Base-by-base conservation (phyloP, 2,113 vertebrate genomes). In the Rhinichthys klamathensis region DNA sequence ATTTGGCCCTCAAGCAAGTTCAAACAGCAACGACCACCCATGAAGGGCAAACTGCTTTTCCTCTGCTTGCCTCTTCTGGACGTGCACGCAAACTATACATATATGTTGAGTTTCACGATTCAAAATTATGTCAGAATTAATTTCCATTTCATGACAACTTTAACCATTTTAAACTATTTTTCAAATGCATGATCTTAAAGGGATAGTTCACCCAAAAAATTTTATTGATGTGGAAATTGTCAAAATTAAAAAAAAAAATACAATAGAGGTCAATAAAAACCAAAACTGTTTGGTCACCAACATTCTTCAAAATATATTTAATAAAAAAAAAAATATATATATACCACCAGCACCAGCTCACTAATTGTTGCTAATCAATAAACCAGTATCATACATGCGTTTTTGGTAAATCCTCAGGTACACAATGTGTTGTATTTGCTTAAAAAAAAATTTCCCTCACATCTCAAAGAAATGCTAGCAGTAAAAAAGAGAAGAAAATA, bases 21-120 rank as follows among this genome's bases (percentile, higher is more conserved):
- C 25, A 84, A 90, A 91, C 70, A 78, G 38, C 30, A 23, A 35
- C 32, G 93, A 90, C 91, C 91, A 91, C 91, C 89, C 87, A 91
- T 49, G 75, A 89, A 90, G 90, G 90, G 87, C 83, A 87, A 80
- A 91, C 89, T 86, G 67, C 41, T 72, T 85, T 75, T 82, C 35
- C 63, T 79, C 72, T 35, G 30, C 46, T 5, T 65, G 78, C 41
- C 41, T 77, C 51, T 60, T 54, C 72, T 74, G 30, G 38, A n/a
- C 18, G 11, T 44, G 46, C 65, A 67, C 4, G n/a, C 60, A 82
- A 8, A 56, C 41, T 83, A 46, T 21, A 69, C 87, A 83, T 23
- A 82, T 81, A 49, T 70, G 84, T 23, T 11, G 6, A 18, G 63
- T 85, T 82, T 67, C 35, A 85, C 87, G 73, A 27, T 9, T 23